Evolutionary conservation across 2,888 invertebrate species (phyloP).

Genomic region (Synanthedon tipuliformis): DNA sequence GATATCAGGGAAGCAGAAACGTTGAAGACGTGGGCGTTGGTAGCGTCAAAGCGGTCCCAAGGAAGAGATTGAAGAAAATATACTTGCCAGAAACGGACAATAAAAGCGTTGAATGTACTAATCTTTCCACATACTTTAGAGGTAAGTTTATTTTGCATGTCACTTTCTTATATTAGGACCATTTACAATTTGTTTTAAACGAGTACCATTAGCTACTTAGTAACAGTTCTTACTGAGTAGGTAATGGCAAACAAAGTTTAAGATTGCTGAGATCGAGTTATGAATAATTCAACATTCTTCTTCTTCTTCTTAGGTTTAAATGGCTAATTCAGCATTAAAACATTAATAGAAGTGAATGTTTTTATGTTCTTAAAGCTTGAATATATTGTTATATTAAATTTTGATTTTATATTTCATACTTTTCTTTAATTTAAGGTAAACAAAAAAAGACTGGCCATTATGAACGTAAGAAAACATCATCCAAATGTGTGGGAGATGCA

Average conservation of each 20-base stretch:
- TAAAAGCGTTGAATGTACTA: constrained; percentile 34
- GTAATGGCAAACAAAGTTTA: not conserved
- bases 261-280: no score
- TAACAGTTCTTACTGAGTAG: constrained; percentile 1
- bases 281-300: no score
- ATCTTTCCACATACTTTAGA: constrained; percentile 17
- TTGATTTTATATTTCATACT: not conserved
- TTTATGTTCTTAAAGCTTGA: no score
- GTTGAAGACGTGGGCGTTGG: not conserved
- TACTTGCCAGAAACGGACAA: constrained; percentile 43
- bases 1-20: not conserved
- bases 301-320: no score
- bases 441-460: constrained; percentile 18
- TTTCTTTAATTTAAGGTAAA: constrained; percentile 24
- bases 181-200: not conserved
- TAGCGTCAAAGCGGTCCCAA: constrained; percentile 2
- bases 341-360: no score
- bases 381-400: no score
- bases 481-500: constrained; percentile 40
- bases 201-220: no score
- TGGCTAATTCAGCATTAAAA: no score
- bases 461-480: constrained; percentile 32
- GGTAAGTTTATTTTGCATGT: constrained; percentile 19
- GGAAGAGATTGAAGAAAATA: constrained; percentile 30
- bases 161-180: not conserved